Base-by-base conservation (phyloP, 2,888 invertebrate species). In the Tachina fera region DNA sequence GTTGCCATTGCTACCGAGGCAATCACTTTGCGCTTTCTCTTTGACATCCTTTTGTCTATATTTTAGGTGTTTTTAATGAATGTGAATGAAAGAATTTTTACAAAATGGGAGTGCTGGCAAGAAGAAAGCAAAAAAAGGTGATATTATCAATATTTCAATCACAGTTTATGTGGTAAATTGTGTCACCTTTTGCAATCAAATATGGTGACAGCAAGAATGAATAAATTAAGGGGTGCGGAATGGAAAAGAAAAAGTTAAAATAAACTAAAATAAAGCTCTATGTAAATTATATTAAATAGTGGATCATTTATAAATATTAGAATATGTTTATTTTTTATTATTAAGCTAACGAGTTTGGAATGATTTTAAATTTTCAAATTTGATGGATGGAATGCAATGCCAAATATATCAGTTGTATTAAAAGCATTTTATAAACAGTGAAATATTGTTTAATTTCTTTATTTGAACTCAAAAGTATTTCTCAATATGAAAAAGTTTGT, bases 91-190 rank as follows among this genome's bases (percentile, higher is more conserved):
- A 16, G 60, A 31, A 45, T 56, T 58, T 19, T 31, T 45, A 14
- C 43, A 70, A 51, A 51, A 19, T 60, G 41, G 85, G 76, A 51
- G 83, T 71, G 83, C 71, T 61, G 75, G 47, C 22, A 61, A 47
- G 49, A 76, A 75, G 58, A 58, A 71, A 75, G 56, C 39, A 45
- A 22, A 45, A 67, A 47, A 71, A 67, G 75, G 71, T 80, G 79
- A 79, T 79, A 67, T 76, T 83, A 76, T 71, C 75, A 80, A 86
- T 83, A 86, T 86, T 83, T 83, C 86, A 83, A 72, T 86, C 86
- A 86, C 83, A 56, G 60, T 79, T 86, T 71, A 61, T 83, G 67
- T 58, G 60, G 75, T 61, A 76, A 79, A 83, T 63, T 76, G 71
- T 80, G 76, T 76, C 83, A 86, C 75, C 75, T 83, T 72, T 77